Evolutionary conservation across 2,888 invertebrate genomes (phyloP), one percentile per base, ranked within the genome.

Genomic region (Drosophila meridionalis): DNA sequence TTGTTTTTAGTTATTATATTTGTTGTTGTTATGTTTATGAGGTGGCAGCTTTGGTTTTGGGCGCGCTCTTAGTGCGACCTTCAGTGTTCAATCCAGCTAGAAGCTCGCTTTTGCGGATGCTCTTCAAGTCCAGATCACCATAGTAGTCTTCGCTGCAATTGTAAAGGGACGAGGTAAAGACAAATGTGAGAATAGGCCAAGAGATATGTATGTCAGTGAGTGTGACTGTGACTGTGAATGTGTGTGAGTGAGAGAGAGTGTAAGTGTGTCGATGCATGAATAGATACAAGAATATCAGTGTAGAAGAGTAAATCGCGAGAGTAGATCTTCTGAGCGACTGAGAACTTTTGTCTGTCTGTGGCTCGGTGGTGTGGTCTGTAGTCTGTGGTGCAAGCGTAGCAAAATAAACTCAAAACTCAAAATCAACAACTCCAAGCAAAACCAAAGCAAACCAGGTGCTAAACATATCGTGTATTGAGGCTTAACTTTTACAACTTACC

Each of bases 91-190:
- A 95, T 90, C 97, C 97, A 91, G 97, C 95, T 93, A 97, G 95
- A 90, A 97, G 95, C 94, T 98, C 98, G 94, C 97, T 97, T 95
- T 98, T 98, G 94, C 97, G 96, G 95, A 98, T 97, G 94, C 96
- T 95, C 96, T 98, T 98, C 95, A 98, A 95, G 94, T 98, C 98
- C 96, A 98, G 94, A 94, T 98, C 98, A 88, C 98, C 98, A 93
- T 98, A 98, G 96, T 98, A 98, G 96, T 98, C 98, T 95, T 98
- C 98, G 95, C 98, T 98, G 97, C 95, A 95, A 95, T 92, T 90
- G 92, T 88, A 91, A 89, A 88, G 88, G 91, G 87, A 87, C 81
- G 76, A 81, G 89, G 88, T 87, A 82, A 85, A 89, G 83, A 89
- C 78, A 82, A 76, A 84, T 85, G 87, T 86, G 81, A 86, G 81